phyloP scores from a whole-genome alignment of 2,113 vertebrate genomes.

The Zosterops lateralis region DNA sequence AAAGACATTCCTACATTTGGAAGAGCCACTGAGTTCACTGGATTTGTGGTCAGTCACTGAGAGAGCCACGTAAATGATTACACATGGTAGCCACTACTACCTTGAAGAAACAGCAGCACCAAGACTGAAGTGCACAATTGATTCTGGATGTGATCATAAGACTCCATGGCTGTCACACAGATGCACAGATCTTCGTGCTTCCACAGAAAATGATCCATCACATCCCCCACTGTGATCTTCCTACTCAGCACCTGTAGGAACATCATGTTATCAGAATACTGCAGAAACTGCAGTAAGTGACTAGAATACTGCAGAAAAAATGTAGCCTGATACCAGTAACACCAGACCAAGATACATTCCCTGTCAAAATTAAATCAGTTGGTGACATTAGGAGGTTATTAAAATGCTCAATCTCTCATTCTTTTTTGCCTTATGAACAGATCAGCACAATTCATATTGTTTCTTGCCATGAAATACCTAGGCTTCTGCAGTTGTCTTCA shows the following conservation, averaged over 20 bases:
- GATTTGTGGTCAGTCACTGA: not conserved
- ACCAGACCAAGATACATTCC: not conserved
- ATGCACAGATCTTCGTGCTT: not conserved
- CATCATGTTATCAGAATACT: not conserved
- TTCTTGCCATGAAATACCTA: not conserved
- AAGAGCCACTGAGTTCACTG: not conserved
- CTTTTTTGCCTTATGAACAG: not conserved
- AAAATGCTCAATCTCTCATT: not conserved
- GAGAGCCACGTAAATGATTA: not conserved
- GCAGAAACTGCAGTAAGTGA: not conserved
- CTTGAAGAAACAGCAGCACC: not conserved
- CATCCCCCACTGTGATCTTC: not conserved
- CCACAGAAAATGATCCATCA: not conserved
- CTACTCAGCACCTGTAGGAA: not conserved
- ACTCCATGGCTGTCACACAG: not conserved
- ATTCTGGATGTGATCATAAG: not conserved
- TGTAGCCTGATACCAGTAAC: not conserved
- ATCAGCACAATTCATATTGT: not conserved
- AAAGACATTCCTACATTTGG: not conserved
- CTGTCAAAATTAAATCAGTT: not conserved
- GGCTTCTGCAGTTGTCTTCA: not conserved
- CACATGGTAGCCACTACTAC: no score
- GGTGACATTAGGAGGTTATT: not conserved
- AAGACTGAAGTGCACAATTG: not conserved
- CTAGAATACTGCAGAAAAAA: not conserved